phyloP scores from a whole-genome alignment of 2,797 vertebrate genomes.

The Cuculus canorus region DNA sequence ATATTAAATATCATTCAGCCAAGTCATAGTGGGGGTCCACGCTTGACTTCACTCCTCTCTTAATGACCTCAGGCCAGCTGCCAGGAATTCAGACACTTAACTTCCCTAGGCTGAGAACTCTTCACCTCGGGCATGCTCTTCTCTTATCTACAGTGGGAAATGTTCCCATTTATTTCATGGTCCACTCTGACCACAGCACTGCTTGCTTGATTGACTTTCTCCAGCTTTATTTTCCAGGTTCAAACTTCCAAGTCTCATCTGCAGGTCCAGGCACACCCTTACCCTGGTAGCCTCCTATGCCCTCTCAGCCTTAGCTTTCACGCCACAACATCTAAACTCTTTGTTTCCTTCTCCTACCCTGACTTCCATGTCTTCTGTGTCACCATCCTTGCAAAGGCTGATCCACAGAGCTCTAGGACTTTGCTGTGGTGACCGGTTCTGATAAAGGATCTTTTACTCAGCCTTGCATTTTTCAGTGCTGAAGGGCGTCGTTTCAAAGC shows the following conservation, averaged over 20 bases:
- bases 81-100: conserved; percentile 15
- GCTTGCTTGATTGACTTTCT: background rate
- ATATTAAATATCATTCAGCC: conserved; percentile 37
- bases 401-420: background rate
- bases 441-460: background rate
- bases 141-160: background rate
- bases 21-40: background rate
- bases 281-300: background rate
- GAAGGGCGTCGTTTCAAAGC: background rate
- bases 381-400: background rate
- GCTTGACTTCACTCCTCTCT: conserved; percentile 14
- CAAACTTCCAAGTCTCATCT: background rate
- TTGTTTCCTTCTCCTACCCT: background rate
- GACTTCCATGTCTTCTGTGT: accelerated
- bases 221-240: background rate
- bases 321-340: background rate
- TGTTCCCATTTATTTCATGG: background rate
- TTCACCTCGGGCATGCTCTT: background rate
- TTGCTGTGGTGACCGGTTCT: accelerated
- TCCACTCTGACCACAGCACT: background rate
- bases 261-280: background rate
- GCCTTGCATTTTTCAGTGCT: background rate
- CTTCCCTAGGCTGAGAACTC: conserved; percentile 26
- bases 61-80: conserved; percentile 11
- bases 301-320: background rate